Base-by-base conservation (phyloP, 2,888 invertebrate species). In the Aricia artaxerxes region DNA sequence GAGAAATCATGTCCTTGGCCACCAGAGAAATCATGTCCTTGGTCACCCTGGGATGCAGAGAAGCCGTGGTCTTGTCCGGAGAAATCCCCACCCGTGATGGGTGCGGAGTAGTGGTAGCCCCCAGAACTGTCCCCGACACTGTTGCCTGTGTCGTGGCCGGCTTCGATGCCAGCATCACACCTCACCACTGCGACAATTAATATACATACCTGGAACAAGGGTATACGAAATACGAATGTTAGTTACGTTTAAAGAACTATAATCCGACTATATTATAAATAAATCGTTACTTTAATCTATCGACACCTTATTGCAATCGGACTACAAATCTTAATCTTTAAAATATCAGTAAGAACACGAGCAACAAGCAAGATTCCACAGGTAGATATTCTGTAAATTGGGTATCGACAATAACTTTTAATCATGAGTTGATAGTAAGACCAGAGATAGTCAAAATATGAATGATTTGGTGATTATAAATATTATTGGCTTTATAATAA, bases 181-280 rank as follows among this genome's bases (percentile, higher is more conserved):
- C 88, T 86, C 86, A 92, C 93, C 85, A 91, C 91, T 86, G 91
- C 93, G 88, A 94, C 85, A 80, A 85, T 86, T 83, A 94, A 85
- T 85, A 93, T 85, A 90, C 91, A 93, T 82, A 93, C 88, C 94
- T 94, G 89, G 0, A 89, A 90, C 84, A 78, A 88, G 83, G 78
- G 78, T 78, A 79, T 38, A 79, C 11, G 69, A 73, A 49, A 79
- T 38, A 79, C 11, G 69, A 73, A 49, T 9, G 76, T 49, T 75
- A 69, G 35, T 31, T 13, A 69, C 7, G 9, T 44, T 7, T 40
- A 40, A 40, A 49, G 11, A 49, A 49, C 2, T 49, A 49, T 49
- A 9, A 49, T 11, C 49, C 49, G 49, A 38, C 4, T 40, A 40
- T 40, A 6, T 6, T 40, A 6, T 6, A 40, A 40, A 40, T 40